A percentile compares a stretch with the other conserved stretches of the same genome.
phyloP scores from a whole-genome alignment of 2,797 vertebrate genomes.

The Sus cebifrons region DNA sequence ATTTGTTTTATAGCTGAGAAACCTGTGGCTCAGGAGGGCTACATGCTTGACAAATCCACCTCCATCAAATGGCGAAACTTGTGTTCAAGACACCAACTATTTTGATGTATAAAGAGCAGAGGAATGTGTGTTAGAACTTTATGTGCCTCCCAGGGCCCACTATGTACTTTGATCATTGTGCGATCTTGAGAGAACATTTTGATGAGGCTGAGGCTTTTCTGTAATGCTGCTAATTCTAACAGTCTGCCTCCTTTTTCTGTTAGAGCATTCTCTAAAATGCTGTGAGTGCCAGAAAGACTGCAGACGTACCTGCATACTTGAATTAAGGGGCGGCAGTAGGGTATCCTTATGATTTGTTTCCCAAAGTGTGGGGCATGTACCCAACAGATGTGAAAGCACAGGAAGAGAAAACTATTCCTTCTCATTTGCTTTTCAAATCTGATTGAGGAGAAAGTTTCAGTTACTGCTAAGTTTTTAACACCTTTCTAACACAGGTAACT shows the following conservation, averaged over 20 bases:
- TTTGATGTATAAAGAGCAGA: slow-evolving; percentile 10
- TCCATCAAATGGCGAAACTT: background rate
- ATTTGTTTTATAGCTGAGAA: slow-evolving; percentile 56
- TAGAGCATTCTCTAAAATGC: background rate
- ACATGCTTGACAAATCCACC: background rate
- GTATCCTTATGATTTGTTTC: background rate
- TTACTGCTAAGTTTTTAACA: background rate
- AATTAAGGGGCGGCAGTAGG: background rate
- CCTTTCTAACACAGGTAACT: background rate
- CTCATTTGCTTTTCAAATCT: slow-evolving; percentile 10
- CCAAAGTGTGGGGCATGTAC: background rate
- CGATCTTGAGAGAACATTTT: slow-evolving; percentile 18
- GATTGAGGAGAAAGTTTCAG: background rate
- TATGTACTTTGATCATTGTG: slow-evolving; percentile 14
- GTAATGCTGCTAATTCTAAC: background rate
- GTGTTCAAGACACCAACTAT: background rate
- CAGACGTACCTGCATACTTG: background rate
- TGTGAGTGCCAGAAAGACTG: background rate
- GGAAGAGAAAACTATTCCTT: background rate
- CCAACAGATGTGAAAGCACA: background rate
- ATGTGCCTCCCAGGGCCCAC: background rate
- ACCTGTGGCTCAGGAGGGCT: background rate
- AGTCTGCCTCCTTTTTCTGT: background rate
- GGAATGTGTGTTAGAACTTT: slow-evolving; percentile 28
- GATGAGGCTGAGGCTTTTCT: background rate